Base-by-base conservation (phyloP, 1,140 invertebrate species). In the Ceratina calcarata region DNA sequence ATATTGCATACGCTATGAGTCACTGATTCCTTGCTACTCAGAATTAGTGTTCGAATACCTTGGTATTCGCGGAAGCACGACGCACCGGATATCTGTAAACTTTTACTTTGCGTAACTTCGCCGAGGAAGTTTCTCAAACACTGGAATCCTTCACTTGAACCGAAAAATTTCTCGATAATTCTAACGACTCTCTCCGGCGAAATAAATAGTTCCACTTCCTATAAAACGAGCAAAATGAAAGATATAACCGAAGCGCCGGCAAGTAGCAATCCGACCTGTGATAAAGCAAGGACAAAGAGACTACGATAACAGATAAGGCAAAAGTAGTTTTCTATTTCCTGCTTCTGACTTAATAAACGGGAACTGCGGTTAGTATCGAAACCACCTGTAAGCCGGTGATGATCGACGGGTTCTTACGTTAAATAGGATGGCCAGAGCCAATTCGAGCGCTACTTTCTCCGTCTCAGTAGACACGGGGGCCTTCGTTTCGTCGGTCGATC, bases 371-470 rank as follows among this genome's bases (percentile, higher is more conserved):
- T 65, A 45, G 53, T 20, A 22, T 20, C 49, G 66, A 27, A 60
- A 45, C 3, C 37, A 45, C 37, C 37, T 27, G 22, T 53, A 6
- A 49, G 66, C 61, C 27, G 20, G 12, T 51, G 32, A 22, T 27
- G 45, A 71, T 57, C 75, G 49, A 73, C 74, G 51, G 27, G n/a
- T 57, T 75, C 61, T 80, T 70, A 10, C 51, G 66, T n/a, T 76
- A 80, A 84, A 65, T n/a, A 57, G 22, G 18, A 13, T 45, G n/a
- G 72, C 75, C 79, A 49, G 8, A 62, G 37, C 55, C 16, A 57
- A 55, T 60, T 73, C 76, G 65, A 75, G 8, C 65, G 69, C 70
- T 71, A 80, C 83, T 84, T 84, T 84, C 83, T 84, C 83, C 82
- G 72, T 71, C 62, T 60, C 57, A 12, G 57, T 67, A 20, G 69